Evolutionary conservation across 92 coral and sea anemone species (phyloP), one percentile per base, ranked within the genome.

Genomic region (Zoanthus gigantus): DNA sequence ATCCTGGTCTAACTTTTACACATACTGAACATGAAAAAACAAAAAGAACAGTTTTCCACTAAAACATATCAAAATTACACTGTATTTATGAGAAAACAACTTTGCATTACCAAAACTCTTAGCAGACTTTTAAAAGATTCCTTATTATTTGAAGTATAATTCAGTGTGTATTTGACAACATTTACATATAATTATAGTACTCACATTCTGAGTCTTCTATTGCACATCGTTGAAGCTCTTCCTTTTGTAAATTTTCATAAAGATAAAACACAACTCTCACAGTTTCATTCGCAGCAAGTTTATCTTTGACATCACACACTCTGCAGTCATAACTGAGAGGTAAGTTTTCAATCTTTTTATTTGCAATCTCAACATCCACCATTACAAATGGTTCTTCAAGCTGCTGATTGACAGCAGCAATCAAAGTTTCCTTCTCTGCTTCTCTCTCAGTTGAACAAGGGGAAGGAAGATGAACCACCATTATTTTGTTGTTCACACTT

Each of bases 181-280:
- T 50, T 50, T 50, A 50, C 56, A 50, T 4, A 47, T 47, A 47
- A 47, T 4, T 4, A 6, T 15, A 37, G 0, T 74, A 85, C 90
- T 56, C 81, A 92, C 94, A 79, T 77, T 86, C 88, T 1, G 94
- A 89, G 58, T 89, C 84, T 18, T 83, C 75, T 12, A 66, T 90
- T 56, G 90, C 85, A 86, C 92, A 92, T 18, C 84, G 60, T 57
- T 61, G 85, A 16, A 81, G 44, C 17, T 82, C 90, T 54, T 90
- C 87, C 73, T 89, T 92, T 54, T 86, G 88, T 28, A 92, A 76
- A 47, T 75, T 89, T 47, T 92, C 92, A 75, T 92, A 86, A 79
- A 92, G 90, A 53, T 85, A 92, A 82, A 89, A 92, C 54, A 89
- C 94, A 65, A 92, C 92, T 86, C 88, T 68, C 73, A 92, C 87